Percentiles rank a stretch among this genome's conserved stretches.
Conservation (phyloP, 64 coral and sea anemone species). For the Pachyseris speciosa region DNA sequence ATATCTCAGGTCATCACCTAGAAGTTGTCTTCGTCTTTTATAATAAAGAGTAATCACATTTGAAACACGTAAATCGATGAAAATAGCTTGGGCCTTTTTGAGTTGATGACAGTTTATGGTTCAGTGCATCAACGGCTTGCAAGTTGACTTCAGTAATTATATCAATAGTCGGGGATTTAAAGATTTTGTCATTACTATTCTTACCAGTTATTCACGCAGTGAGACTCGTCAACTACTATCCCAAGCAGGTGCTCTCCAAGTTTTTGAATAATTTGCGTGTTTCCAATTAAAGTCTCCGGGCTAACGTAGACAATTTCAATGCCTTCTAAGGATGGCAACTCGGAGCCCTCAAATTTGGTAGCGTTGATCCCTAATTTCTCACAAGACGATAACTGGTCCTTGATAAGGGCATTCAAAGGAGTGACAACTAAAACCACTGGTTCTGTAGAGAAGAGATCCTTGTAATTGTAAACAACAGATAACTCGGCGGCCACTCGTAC, state of each 20-base stretch:
- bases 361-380: background rate
- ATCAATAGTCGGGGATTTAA: background rate
- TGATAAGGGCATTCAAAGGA: slow-evolving; percentile 38
- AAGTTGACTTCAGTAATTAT: background rate
- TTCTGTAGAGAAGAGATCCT: background rate
- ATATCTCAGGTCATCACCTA: background rate
- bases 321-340: background rate
- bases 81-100: background rate
- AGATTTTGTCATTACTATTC: background rate
- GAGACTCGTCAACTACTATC: slow-evolving; percentile 51
- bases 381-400: slow-evolving; percentile 26
- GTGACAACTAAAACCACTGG: slow-evolving; percentile 11
- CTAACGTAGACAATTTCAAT: slow-evolving; percentile 19
- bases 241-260: slow-evolving; percentile 11
- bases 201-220: slow-evolving; percentile 56
- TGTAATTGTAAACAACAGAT: slow-evolving; percentile 7
- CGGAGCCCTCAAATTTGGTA: background rate
- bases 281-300: slow-evolving; percentile 13
- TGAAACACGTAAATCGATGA: background rate
- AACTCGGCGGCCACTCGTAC: slow-evolving; percentile 32
- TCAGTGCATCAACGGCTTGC: background rate
- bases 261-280: slow-evolving; percentile 5
- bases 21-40: background rate
- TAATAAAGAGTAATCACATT: background rate
- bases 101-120: background rate